Base-by-base conservation (phyloP, 1,140 invertebrate genomes). In the Pseudomyrmex sp. region DNA sequence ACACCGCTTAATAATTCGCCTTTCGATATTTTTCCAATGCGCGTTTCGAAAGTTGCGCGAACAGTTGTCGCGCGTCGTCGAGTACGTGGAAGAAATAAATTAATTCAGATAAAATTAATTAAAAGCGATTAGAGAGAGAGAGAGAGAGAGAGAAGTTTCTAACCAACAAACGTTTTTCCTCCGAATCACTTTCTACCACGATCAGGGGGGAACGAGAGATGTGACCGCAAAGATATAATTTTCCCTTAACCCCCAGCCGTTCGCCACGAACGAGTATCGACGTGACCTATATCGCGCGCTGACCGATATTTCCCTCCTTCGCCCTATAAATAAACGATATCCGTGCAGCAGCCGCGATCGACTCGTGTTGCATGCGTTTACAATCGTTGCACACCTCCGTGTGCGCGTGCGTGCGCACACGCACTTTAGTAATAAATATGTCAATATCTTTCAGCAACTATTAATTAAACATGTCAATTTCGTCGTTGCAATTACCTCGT, bases 321-420 rank as follows among this genome's bases (percentile, higher is more conserved):
- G 54, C 23, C 63, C 70, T 85, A 83, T 83, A 85, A 85, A 85
- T 85, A 85, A 83, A 75, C 63, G 79, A 62, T 61, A 62, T 61
- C 26, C 15, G 35, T n/a, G 44, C 44, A 62, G 26, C 52, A 2
- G 52, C 8, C 20, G 50, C 56, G 58, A 15, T 18, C 12, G 65
- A 54, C 50, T 56, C 44, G 0, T 26, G n/a, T 12, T 8, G 4
- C 48, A n/a, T 26, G 59, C 18, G 18, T 26, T 10, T 52, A 26
- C 65, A 1, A 70, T 52, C n/a, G n/a, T 58, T 48, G 4, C 35
- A 35, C 35, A 48, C 15, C 15, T 3, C n/a, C 23, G 15, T 1
- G 3, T n/a, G 18, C 18, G 44, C 73, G 46, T 12, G 13, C 50
- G 46, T 63, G 1, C 12, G 50, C 35, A 35, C 35, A 0, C 12